Evolutionary conservation across 1,140 invertebrate genomes (phyloP).

Genomic region (Euborellia annulipes): DNA sequence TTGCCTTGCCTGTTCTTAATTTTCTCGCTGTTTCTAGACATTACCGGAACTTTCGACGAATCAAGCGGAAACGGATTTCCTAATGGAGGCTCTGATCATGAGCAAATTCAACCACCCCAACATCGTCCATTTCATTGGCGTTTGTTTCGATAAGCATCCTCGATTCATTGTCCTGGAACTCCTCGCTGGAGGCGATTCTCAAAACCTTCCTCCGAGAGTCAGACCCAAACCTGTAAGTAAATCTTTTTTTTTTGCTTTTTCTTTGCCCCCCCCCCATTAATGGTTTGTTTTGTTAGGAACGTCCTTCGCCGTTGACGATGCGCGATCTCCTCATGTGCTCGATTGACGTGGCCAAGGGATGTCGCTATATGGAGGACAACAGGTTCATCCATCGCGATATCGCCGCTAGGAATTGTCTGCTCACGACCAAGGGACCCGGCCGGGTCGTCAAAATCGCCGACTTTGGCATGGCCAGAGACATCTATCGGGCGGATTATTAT

Average conservation of each 20-base stretch:
- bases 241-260: no score
- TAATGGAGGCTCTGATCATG: constrained; percentile 97
- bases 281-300: constrained; percentile 36
- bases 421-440: constrained; percentile 42
- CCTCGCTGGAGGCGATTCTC: constrained; percentile 84
- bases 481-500: constrained; percentile 62
- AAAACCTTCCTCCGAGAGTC: constrained; percentile 88
- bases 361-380: constrained; percentile 54
- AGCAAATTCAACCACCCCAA: constrained; percentile 95
- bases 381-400: constrained; percentile 64
- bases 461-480: constrained; percentile 52
- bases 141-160: constrained; percentile 90
- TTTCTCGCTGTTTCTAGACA: constrained; percentile 43
- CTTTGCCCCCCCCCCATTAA: no score
- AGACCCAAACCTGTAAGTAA: constrained; percentile 58
- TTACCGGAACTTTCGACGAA: constrained; percentile 75
- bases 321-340: constrained; percentile 80
- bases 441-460: constrained; percentile 57
- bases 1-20: constrained; percentile 3
- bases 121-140: constrained; percentile 92
- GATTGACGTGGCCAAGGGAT: constrained; percentile 64
- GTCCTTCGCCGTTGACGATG: constrained; percentile 63
- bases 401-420: constrained; percentile 66
- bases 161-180: constrained; percentile 92
- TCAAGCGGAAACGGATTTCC: constrained; percentile 88